phyloP scores from a whole-genome alignment of 2,113 vertebrate genomes.

The Amblyornis subalaris region DNA sequence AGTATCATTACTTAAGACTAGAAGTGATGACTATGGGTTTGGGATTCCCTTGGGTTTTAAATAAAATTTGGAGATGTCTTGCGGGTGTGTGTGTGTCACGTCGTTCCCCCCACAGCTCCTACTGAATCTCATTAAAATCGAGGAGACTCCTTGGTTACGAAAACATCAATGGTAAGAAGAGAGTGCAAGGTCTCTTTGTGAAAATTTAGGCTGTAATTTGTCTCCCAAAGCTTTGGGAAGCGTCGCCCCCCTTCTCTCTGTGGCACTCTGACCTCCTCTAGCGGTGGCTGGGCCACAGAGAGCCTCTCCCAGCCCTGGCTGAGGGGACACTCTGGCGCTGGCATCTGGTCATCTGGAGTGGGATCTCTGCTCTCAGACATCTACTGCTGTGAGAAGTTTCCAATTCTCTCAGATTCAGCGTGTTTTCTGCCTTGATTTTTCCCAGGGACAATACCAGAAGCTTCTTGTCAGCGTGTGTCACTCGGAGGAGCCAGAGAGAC shows the following conservation, averaged over 20 bases:
- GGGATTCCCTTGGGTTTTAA: not conserved
- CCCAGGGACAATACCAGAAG: not conserved
- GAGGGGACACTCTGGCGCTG: not conserved
- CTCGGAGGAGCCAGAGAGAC: not conserved
- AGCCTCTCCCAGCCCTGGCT: not conserved
- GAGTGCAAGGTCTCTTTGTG: not conserved
- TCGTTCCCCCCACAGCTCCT: not conserved
- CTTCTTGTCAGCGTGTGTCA: not conserved
- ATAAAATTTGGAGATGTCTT: not conserved
- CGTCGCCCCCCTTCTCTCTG: not conserved
- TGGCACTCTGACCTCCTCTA: slow-evolving; percentile 60
- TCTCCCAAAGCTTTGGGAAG: not conserved
- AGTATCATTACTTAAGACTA: not conserved
- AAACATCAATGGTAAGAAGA: not conserved
- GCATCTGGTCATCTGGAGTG: not conserved
- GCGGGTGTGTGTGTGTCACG: not conserved
- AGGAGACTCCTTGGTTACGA: not conserved
- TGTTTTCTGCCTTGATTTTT: not conserved
- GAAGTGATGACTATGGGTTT: not conserved
- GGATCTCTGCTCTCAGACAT: not conserved
- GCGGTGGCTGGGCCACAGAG: not conserved
- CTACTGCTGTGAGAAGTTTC: not conserved
- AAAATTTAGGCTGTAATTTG: not conserved
- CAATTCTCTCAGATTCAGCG: not conserved
- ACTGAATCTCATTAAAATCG: not conserved